Conservation (phyloP, 2,797 vertebrate genomes). For the Gambusia yucatana region DNA sequence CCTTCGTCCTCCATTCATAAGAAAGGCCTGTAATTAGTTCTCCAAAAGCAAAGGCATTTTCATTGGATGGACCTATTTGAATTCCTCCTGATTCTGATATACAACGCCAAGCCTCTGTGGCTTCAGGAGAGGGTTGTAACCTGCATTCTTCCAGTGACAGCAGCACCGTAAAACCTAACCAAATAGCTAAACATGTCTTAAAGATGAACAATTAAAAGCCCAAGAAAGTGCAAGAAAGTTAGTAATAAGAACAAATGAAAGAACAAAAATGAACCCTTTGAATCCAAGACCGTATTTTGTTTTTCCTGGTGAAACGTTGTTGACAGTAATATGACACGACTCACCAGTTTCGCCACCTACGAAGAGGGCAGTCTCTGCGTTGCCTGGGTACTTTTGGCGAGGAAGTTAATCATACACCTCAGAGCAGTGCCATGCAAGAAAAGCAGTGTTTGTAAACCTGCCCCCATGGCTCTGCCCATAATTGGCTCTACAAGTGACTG, state of each 20-base stretch:
- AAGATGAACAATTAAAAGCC: slow-evolving; percentile 65
- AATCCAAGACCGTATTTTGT: slow-evolving; percentile 36
- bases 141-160: slow-evolving; percentile 65
- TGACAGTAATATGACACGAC: slow-evolving; percentile 54
- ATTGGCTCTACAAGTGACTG: slow-evolving; percentile 84
- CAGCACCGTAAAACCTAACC: slow-evolving; percentile 64
- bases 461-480: slow-evolving; percentile 77
- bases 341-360: slow-evolving; percentile 76
- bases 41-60: slow-evolving; percentile 70
- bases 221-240: slow-evolving; percentile 63
- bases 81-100: slow-evolving; percentile 63
- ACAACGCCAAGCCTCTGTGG: slow-evolving; percentile 50
- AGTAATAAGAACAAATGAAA: slow-evolving; percentile 42
- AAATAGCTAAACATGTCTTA: slow-evolving; percentile 58
- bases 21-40: slow-evolving; percentile 75
- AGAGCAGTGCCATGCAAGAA: slow-evolving; percentile 78
- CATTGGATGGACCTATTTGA: slow-evolving; percentile 62
- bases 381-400: slow-evolving; percentile 74
- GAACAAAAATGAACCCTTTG: slow-evolving; percentile 46
- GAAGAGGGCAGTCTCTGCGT: slow-evolving; percentile 71
- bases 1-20: slow-evolving; percentile 66
- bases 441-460: slow-evolving; percentile 82
- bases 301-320: slow-evolving; percentile 47
- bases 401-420: slow-evolving; percentile 85
- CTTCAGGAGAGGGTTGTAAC: slow-evolving; percentile 62